phyloP scores from a whole-genome alignment of 2,888 invertebrate species.

The Callosobruchus maculatus region DNA sequence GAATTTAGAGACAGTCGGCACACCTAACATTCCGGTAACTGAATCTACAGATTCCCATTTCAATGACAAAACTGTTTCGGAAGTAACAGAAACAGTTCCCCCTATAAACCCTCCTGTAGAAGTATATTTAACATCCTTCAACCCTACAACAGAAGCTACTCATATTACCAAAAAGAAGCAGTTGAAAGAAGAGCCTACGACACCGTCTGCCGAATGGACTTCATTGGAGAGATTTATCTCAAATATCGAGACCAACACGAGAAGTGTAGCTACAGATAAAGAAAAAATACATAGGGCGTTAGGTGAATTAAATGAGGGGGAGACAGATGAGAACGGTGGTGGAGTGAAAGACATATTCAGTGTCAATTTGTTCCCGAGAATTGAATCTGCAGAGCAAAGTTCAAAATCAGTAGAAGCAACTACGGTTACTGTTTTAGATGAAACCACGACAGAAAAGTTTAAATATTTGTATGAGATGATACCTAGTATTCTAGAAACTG shows the following conservation, averaged over 20 bases:
- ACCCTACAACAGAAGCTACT: conserved; percentile 8
- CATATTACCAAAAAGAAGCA: conserved; percentile 15
- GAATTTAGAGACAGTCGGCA: not conserved
- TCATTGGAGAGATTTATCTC: conserved; percentile 11
- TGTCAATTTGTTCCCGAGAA: not conserved
- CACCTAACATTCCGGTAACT: not conserved
- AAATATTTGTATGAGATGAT: not conserved
- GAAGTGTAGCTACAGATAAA: conserved; percentile 7
- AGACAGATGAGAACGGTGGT: not conserved
- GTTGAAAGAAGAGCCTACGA: conserved; percentile 2
- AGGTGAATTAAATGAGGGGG: not conserved
- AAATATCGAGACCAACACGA: conserved; percentile 14
- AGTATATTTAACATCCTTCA: conserved; percentile 10
- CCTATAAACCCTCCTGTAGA: conserved; percentile 8
- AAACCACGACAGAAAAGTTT: not conserved
- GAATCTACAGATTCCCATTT: not conserved
- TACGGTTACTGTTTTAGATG: not conserved
- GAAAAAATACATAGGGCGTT: not conserved
- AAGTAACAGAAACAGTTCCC: not conserved
- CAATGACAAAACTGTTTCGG: not conserved
- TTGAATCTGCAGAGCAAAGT: not conserved
- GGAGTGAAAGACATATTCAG: not conserved
- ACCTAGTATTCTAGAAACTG: not conserved
- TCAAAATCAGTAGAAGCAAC: not conserved
- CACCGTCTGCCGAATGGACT: not conserved